A percentile compares a stretch with the other conserved stretches of the same genome.
Conservation (phyloP, 1,140 invertebrate species). For the Mesaphorura yosii region DNA sequence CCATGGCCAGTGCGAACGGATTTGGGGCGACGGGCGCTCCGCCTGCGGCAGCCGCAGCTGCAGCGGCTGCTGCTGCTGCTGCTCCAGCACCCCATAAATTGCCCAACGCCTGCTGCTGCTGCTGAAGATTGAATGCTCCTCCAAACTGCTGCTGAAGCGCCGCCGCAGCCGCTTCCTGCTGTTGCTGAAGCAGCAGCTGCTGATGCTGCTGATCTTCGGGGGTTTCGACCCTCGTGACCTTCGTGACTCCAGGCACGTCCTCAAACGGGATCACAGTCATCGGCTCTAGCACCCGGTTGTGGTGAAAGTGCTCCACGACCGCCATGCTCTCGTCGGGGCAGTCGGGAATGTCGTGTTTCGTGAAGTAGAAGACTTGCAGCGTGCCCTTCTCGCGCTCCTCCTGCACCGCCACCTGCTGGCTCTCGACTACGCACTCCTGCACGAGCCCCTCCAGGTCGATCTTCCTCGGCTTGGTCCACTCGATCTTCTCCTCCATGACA, state of each 20-base stretch:
- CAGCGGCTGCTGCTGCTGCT: conserved; percentile 35
- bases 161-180: neutral
- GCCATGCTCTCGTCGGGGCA: conserved; percentile 64
- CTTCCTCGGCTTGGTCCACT: conserved; percentile 54
- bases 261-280: conserved; percentile 3
- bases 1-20: too few species aligned
- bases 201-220: neutral
- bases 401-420: conserved; percentile 74
- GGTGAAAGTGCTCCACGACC: neutral
- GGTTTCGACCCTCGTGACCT: neutral
- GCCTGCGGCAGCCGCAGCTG: conserved; percentile 32
- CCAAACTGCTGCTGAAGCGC: neutral
- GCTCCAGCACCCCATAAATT: neutral
- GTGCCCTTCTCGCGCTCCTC: conserved; percentile 69
- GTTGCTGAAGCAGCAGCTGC: neutral
- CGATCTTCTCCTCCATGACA: conserved; percentile 51
- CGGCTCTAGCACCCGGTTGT: neutral
- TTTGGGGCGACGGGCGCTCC: conserved; percentile 15
- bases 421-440: conserved; percentile 51
- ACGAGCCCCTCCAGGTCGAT: conserved; percentile 42
- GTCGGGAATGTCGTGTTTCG: conserved; percentile 62
- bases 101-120: conserved; percentile 1
- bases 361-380: conserved; percentile 73
- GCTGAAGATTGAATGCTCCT: neutral
- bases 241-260: conserved; percentile 6